Evolutionary conservation across 2,113 vertebrate species (phyloP), one percentile per base, ranked within the genome.

Genomic region (Chaetura pelagica): DNA sequence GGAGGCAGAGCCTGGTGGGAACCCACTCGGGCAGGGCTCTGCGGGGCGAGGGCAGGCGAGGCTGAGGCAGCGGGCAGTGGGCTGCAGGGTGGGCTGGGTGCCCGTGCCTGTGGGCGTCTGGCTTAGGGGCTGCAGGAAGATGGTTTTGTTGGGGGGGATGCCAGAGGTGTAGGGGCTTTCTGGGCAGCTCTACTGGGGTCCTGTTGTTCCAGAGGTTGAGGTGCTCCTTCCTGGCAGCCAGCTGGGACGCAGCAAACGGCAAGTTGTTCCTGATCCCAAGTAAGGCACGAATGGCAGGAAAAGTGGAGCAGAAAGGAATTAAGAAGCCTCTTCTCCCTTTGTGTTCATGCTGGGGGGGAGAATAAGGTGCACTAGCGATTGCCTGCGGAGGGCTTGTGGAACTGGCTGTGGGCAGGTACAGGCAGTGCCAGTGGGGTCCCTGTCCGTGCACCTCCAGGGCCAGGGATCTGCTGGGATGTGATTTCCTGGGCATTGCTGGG

Each of bases 301-400:
- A 90, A 92, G 76, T 1, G 4, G 89, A 76, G 83, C 49, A n/a
- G 83, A 40, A 77, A 86, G 23, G 89, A 84, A 64, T 80, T 61
- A 35, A 79, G 90, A 92, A 73, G 72, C 72, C 68, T 83, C 35
- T 94, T 96, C 76, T 92, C 46, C 61, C 72, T 95, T 92, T 95
- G 96, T 94, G 80, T 3, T 77, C 59, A 18, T 29, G 59, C 71
- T 23, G 46, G 40, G 35, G 72, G 72, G 61, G 46, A 40, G 72
- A 87, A 90, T 91, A 72, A 64, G 76, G 40, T 48, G 40, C 46
- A 4, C 12, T 27, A 4, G 42, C 8, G 0, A 42, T 49, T 3
- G 18, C 34, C 29, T 26, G 34, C 1, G 6, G 54, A 63, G 75
- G 57, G 44, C 35, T 67, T 42, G 67, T 34, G 49, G 44, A 57